Conservation (phyloP, 2,797 vertebrate genomes). For the Crypturellus tataupa region DNA sequence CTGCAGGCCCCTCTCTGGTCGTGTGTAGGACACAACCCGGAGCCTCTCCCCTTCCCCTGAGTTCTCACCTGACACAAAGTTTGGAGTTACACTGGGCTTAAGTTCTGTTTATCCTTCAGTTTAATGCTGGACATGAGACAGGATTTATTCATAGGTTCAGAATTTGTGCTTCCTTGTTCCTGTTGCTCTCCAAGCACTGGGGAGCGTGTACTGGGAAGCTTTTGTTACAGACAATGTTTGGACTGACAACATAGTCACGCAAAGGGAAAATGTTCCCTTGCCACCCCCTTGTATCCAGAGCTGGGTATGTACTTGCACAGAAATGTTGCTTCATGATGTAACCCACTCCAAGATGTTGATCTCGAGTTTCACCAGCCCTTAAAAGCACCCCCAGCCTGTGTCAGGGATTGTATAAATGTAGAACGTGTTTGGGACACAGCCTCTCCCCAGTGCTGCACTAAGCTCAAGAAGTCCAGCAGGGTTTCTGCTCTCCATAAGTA, state of each 20-base stretch:
- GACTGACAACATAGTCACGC: neutral
- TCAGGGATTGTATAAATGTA: neutral
- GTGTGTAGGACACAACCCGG: fast-evolving
- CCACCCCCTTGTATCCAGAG: neutral
- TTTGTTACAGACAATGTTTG: neutral
- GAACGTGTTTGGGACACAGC: neutral
- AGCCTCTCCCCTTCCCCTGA: neutral
- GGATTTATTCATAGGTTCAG: neutral
- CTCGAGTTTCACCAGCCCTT: neutral
- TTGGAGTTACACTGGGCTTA: neutral
- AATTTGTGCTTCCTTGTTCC: neutral
- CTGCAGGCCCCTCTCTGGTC: no score
- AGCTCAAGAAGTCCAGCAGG: neutral
- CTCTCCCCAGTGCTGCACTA: neutral
- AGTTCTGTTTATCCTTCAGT: neutral
- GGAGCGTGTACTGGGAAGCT: neutral
- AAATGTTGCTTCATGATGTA: fast-evolving
- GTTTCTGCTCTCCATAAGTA: neutral
- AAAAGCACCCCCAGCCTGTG: neutral
- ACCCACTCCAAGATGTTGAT: fast-evolving
- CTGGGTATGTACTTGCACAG: fast-evolving
- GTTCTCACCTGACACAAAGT: neutral
- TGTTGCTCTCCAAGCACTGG: fast-evolving
- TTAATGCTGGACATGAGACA: neutral
- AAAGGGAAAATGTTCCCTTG: neutral